Conservation (phyloP, 2,888 invertebrate species). For the Loripinus fragilis region DNA sequence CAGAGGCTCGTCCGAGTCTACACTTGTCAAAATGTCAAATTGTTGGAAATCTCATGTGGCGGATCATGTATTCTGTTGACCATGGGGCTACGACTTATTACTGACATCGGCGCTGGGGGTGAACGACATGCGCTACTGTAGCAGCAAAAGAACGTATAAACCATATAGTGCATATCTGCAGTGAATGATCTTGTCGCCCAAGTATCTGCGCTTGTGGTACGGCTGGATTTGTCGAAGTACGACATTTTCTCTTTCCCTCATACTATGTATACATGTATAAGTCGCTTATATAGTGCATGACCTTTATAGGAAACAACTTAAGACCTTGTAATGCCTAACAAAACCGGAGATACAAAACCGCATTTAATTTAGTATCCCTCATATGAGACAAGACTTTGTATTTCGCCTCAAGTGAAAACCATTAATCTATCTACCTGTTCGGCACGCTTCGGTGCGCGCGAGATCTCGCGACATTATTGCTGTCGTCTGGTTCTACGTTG, state of each 20-base stretch:
- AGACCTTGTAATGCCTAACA: slow-evolving; percentile 5
- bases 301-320: slow-evolving; percentile 14
- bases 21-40: too few species aligned
- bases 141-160: too few species aligned
- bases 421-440: slow-evolving; percentile 15
- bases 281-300: slow-evolving; percentile 15
- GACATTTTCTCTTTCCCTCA: background rate
- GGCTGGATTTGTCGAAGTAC: too few species aligned
- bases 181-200: background rate
- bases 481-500: background rate
- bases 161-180: too few species aligned
- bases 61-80: too few species aligned
- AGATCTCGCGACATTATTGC: slow-evolving; percentile 8
- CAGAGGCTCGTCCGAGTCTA: too few species aligned
- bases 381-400: slow-evolving; percentile 17
- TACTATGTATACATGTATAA: background rate
- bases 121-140: too few species aligned
- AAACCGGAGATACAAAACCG: slow-evolving; percentile 19
- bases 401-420: slow-evolving; percentile 14
- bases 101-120: too few species aligned
- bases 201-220: too few species aligned
- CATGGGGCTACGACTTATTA: too few species aligned
- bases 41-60: too few species aligned
- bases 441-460: background rate
- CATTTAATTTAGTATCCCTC: slow-evolving; percentile 19